Percentiles rank a stretch among this genome's conserved stretches.
Evolutionary conservation across 1,140 invertebrate species (phyloP).

Genomic region (Dolichoris vasculosae): DNA sequence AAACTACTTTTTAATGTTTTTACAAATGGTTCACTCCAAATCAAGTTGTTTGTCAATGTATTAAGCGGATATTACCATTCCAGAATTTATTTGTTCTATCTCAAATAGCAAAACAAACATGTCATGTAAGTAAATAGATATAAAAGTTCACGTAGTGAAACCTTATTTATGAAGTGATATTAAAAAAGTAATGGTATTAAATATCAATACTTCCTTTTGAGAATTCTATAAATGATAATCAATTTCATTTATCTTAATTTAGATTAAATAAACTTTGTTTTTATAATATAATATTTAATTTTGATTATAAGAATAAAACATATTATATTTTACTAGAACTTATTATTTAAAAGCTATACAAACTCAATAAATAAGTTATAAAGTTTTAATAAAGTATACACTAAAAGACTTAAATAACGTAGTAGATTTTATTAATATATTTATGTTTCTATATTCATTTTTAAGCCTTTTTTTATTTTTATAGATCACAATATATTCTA

Average conservation of each 20-base stretch:
- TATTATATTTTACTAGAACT: too few relatives aligned
- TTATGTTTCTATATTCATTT: too few relatives aligned
- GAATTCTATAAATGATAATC: background rate
- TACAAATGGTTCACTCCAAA: background rate
- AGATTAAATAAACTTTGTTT: too few relatives aligned
- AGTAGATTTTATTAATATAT: too few relatives aligned
- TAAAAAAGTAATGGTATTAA: background rate
- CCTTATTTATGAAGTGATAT: background rate
- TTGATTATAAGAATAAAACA: too few relatives aligned
- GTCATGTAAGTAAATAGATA: background rate
- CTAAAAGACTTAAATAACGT: too few relatives aligned
- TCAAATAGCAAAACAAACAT: background rate
- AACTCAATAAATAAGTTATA: too few relatives aligned
- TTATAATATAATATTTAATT: too few relatives aligned
- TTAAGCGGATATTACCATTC: background rate
- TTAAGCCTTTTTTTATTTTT: too few relatives aligned
- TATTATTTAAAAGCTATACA: too few relatives aligned
- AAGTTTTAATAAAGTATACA: too few relatives aligned
- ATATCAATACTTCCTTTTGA: background rate
- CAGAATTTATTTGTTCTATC: background rate
- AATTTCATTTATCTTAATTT: background rate
- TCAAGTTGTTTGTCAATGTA: background rate
- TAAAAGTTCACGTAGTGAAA: background rate
- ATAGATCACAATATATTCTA: too few relatives aligned
- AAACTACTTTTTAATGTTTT: background rate